phyloP scores from a whole-genome alignment of 2,113 vertebrate species.

The Nothoprocta perdicaria region DNA sequence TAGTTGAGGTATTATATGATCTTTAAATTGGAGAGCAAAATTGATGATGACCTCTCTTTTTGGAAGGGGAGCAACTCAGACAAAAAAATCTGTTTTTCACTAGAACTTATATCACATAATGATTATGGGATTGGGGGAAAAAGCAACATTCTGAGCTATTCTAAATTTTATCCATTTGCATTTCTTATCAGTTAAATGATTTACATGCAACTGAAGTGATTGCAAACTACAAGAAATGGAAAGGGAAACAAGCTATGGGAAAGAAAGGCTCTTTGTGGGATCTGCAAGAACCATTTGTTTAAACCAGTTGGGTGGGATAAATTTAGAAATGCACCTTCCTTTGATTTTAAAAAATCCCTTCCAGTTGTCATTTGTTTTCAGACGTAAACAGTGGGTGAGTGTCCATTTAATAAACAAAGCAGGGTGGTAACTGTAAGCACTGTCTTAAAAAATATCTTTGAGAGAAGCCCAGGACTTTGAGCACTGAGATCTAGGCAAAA shows the following conservation, averaged over 20 bases:
- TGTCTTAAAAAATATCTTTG: slow-evolving; percentile 1
- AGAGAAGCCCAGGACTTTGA: neutral
- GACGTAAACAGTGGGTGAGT: slow-evolving; percentile 8
- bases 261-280: slow-evolving; percentile 55
- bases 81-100: neutral
- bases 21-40: neutral
- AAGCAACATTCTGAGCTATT: neutral
- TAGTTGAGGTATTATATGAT: neutral
- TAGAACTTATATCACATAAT: neutral
- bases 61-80: neutral
- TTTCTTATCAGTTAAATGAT: neutral
- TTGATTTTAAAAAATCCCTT: neutral
- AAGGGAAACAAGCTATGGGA: neutral
- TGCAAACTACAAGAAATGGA: neutral
- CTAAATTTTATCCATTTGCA: neutral
- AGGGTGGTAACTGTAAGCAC: neutral
- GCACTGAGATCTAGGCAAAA: neutral
- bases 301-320: slow-evolving; percentile 52
- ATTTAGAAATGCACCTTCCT: slow-evolving; percentile 23
- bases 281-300: neutral
- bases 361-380: neutral
- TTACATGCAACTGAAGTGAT: neutral
- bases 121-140: accelerated
- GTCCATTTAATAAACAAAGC: neutral
- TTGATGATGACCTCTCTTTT: neutral